Evolutionary conservation across 2,888 invertebrate species (phyloP), one percentile per base, ranked within the genome.

Genomic region (Drosophila meridionalis): DNA sequence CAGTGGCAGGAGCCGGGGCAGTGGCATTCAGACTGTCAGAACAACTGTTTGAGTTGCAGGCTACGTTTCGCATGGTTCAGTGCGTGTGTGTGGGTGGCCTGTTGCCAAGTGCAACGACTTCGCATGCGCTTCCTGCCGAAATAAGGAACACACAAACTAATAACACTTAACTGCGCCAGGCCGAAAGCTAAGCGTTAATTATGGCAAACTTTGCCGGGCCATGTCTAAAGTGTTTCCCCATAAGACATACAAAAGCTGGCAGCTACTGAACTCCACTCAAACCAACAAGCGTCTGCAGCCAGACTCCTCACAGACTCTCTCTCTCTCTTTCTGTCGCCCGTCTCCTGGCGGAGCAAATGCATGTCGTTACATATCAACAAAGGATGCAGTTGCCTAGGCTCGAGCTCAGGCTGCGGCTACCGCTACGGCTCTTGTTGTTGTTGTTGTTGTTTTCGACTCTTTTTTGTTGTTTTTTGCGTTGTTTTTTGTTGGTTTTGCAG

Each of bases 331-430:
- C 26, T 45, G 4, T n/a, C n/a, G n/a, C n/a, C 3, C 55, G 61
- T 40, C 50, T 50, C 2, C 52, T 26, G n/a, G n/a, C 8, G 68
- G 64, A 64, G 78, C 82, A 69, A 69, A 61, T 72, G 80, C 82
- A 82, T 85, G 80, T 89, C 73, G 88, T 83, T 68, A 84, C 82
- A 89, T 87, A 68, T 82, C 78, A 87, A 85, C 85, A 85, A 89
- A 85, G 89, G 85, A 82, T 84, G 84, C 89, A 84, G 87, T 77
- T 77, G 72, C 72, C 76, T 69, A 69, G 82, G 61, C 56, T 61
- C 34, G n/a, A 32, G 28, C 62, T 53, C 36, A 4, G 42, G 34
- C 58, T 58, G 1, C 20, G 32, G 9, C 56, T 30, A 36, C 11
- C 8, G 4, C 45, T 47, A 38, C 28, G 5, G 4, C 32, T 48